phyloP scores from a whole-genome alignment of 23 tunicate species.

The Phallusia fumigata region DNA sequence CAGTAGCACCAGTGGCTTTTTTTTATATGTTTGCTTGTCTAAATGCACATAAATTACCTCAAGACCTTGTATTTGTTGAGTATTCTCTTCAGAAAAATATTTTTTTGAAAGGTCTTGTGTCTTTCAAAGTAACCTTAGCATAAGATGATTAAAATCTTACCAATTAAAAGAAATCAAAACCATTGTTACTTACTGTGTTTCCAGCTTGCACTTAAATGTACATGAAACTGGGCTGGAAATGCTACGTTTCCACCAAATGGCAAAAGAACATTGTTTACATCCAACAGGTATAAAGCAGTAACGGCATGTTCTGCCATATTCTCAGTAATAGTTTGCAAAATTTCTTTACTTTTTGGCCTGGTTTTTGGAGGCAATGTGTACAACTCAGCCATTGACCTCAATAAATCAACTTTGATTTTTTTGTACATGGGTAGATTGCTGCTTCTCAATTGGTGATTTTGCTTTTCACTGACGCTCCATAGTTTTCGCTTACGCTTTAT shows the following conservation, averaged over 20 bases:
- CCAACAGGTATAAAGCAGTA: neutral
- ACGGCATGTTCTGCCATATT: neutral
- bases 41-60: neutral
- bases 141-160: too few species aligned
- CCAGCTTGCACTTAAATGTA: neutral
- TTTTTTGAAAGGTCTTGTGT: too few species aligned
- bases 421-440: neutral
- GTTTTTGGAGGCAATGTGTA: neutral
- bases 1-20: too few species aligned
- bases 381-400: neutral
- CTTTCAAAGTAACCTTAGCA: too few species aligned
- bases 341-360: neutral
- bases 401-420: neutral
- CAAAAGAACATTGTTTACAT: neutral
- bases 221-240: too few species aligned
- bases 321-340: neutral
- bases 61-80: neutral
- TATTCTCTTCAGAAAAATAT: neutral
- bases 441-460: neutral
- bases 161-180: too few species aligned
- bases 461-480: too few species aligned
- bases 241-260: neutral
- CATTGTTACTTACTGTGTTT: neutral
- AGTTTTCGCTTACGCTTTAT: too few species aligned
- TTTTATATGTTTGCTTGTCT: too few species aligned